Evolutionary conservation across 2,113 vertebrate species (phyloP).

Genomic region (Monopterus albus): DNA sequence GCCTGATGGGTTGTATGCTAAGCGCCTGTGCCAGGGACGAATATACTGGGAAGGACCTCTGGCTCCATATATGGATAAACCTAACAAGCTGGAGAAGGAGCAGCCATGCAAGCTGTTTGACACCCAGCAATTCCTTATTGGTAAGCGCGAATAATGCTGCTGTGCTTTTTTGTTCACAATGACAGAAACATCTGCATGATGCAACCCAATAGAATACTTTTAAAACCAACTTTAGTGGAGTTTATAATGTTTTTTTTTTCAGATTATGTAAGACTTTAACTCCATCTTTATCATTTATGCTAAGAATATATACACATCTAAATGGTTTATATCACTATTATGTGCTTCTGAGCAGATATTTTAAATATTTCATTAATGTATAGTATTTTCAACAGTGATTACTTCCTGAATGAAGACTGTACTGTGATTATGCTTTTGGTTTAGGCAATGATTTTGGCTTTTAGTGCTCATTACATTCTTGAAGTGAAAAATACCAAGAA

Average conservation of each 20-base stretch:
- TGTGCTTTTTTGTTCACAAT: not conserved
- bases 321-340: no score
- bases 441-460: not conserved
- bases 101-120: conserved; percentile 95
- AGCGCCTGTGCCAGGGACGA: conserved; percentile 93
- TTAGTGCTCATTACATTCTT: not conserved
- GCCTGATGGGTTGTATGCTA: conserved; percentile 92
- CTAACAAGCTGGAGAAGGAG: conserved; percentile 96
- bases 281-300: no score
- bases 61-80: conserved; percentile 87
- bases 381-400: no score
- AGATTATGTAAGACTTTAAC: no score
- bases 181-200: not conserved
- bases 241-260: no score
- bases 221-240: not conserved
- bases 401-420: no score
- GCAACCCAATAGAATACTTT: not conserved
- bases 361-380: no score
- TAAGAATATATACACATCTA: no score
- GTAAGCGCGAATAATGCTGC: conserved; percentile 73
- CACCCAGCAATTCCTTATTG: conserved; percentile 93
- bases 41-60: conserved; percentile 97
- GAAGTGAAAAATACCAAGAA: not conserved
- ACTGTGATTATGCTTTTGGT: no score
- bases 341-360: no score